Evolutionary conservation across 2,113 vertebrate genomes (phyloP), one percentile per base, ranked within the genome.

Genomic region (Ellobius talpinus): DNA sequence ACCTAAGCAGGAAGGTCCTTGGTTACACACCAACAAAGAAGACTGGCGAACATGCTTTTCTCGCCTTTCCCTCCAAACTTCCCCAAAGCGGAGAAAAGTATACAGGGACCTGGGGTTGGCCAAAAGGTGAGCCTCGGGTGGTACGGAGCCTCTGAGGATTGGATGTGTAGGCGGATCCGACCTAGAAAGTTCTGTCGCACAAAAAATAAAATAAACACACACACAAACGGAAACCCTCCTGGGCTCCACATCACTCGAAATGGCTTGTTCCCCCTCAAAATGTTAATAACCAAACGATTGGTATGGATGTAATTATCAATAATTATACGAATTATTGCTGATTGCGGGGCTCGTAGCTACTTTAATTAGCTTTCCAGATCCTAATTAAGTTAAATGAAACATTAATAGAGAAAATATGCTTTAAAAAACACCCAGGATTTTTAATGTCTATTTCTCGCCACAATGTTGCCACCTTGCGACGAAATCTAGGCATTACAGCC

Each of bases 311-410:
- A 97, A 98, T 98, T 98, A 98, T 98, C 98, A 97, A 98, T 98
- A 98, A 98, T 98, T 98, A 98, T 98, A 96, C 97, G 97, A 98
- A 98, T 97, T 98, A 98, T 98, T 98, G 98, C 95, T 98, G 98
- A 98, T 98, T 98, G 96, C 96, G 42, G 97, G 91, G 93, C 98
- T 97, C 96, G 97, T 97, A 97, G 97, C 97, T 98, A 96, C 97
- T 98, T 98, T 98, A 98, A 98, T 98, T 98, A 98, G 98, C 96
- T 98, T 98, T 97, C 95, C 97, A 98, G 97, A 98, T 98, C 98
- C 98, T 98, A 98, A 98, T 98, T 98, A 98, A 98, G 97, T 98
- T 97, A 98, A 98, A 98, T 98, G 98, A 98, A 98, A 97, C 98
- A 98, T 98, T 98, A 98, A 98, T 98, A 98, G 98, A 97, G 97